Conservation (phyloP, 2,113 vertebrate genomes). For the Pycnonotus jocosus region DNA sequence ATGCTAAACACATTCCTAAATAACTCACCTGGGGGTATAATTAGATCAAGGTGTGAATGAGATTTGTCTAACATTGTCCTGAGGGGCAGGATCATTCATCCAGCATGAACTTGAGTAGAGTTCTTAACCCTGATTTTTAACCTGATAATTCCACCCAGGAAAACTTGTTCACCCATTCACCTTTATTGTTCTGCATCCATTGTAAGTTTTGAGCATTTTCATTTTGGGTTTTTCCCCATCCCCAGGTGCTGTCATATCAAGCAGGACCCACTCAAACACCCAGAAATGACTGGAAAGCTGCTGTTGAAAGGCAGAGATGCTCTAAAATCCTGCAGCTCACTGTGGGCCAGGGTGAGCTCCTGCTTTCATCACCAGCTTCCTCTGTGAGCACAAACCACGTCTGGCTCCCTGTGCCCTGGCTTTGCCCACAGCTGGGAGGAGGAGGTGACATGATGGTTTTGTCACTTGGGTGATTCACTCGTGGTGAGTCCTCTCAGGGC, state of each 20-base stretch:
- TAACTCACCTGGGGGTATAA: neutral
- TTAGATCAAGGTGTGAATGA: neutral
- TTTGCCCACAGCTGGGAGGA: neutral
- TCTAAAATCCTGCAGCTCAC: neutral
- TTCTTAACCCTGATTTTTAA: neutral
- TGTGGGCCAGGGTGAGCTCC: neutral
- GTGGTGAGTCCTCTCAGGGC: neutral
- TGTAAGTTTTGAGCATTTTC: neutral
- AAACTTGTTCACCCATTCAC: neutral
- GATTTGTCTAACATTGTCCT: neutral
- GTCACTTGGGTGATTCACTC: neutral
- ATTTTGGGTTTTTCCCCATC: neutral
- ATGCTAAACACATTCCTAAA: neutral
- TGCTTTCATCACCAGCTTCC: neutral
- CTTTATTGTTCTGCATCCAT: neutral
- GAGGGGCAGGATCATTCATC: neutral
- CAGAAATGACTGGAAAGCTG: neutral
- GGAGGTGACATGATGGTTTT: neutral
- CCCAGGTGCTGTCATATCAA: neutral
- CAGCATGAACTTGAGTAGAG: neutral
- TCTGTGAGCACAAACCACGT: rapidly evolving
- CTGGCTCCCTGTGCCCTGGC: neutral
- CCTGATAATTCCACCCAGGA: neutral
- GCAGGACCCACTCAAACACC: neutral
- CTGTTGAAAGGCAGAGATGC: neutral